Percentiles rank a stretch among this genome's conserved stretches.
phyloP scores from a whole-genome alignment of 2,888 invertebrate genomes.

The Trachelus troglodyta region DNA sequence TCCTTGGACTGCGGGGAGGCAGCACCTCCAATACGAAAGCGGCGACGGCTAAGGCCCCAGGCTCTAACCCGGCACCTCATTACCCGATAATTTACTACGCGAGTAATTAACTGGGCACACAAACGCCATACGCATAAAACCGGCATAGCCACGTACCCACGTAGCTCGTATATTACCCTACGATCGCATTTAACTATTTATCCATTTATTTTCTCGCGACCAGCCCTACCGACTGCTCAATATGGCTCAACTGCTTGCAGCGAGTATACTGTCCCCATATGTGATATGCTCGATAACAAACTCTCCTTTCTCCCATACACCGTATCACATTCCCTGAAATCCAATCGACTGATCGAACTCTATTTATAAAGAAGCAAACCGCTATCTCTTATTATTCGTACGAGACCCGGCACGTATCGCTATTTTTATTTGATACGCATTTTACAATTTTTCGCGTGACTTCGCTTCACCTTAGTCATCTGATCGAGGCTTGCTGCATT shows the following conservation, averaged over 20 bases:
- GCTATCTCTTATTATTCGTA: conserved; percentile 45
- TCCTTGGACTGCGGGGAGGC: conserved; percentile 27
- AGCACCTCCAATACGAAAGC: conserved; percentile 11
- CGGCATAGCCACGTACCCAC: conserved; percentile 22
- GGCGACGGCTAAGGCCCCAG: conserved; percentile 42
- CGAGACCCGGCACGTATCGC: conserved; percentile 31
- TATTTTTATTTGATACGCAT: conserved; percentile 48
- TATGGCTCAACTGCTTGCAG: background rate
- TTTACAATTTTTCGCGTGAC: conserved; percentile 41
- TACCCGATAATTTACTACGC: conserved; percentile 64
- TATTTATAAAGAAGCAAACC: background rate
- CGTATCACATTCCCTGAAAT: too few relatives aligned
- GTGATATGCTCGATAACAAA: too few relatives aligned
- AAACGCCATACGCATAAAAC: conserved; percentile 39
- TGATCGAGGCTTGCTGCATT: conserved; percentile 54
- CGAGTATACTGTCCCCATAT: too few relatives aligned
- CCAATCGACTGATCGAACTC: too few relatives aligned
- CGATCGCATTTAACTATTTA: conserved; percentile 53
- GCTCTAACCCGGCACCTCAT: conserved; percentile 63
- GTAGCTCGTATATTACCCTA: conserved; percentile 50
- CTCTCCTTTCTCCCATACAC: too few relatives aligned
- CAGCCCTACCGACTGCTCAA: background rate
- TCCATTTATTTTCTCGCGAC: conserved; percentile 34
- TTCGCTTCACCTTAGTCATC: conserved; percentile 32
- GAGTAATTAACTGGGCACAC: conserved; percentile 65